Conservation (phyloP, 1,140 invertebrate genomes). For the Proctacanthus coquilletti region DNA sequence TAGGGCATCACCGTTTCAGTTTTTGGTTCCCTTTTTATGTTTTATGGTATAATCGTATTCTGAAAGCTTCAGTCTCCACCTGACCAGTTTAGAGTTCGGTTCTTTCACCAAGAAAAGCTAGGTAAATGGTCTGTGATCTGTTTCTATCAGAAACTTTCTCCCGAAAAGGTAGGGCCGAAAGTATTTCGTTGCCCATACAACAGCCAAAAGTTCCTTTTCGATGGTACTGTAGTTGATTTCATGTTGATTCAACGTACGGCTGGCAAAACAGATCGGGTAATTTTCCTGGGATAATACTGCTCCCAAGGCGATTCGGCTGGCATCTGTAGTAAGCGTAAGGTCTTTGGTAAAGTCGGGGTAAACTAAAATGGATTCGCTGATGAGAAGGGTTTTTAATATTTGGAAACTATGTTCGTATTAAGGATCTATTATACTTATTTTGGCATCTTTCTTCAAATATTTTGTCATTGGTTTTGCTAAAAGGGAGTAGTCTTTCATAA, state of each 20-base stretch:
- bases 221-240: conserved; percentile 29
- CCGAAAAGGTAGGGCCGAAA: conserved; percentile 34
- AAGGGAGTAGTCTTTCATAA: conserved; percentile 3
- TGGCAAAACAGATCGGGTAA: conserved; percentile 8
- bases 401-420: no score
- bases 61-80: conserved; percentile 31
- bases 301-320: conserved; percentile 7
- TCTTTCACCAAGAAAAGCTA: conserved; percentile 35
- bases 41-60: conserved; percentile 31
- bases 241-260: conserved; percentile 21
- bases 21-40: conserved; percentile 27
- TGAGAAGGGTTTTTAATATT: not conserved
- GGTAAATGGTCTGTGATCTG: conserved; percentile 34
- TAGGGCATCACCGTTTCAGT: conserved; percentile 22
- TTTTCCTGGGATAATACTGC: conserved; percentile 1
- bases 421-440: not conserved
- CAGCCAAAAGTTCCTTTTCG: conserved; percentile 28
- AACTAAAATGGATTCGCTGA: conserved; percentile 15
- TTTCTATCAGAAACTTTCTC: conserved; percentile 32
- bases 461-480: conserved; percentile 1
- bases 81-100: conserved; percentile 24
- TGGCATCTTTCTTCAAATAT: not conserved
- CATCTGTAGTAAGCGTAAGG: conserved; percentile 12
- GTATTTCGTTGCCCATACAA: conserved; percentile 26
- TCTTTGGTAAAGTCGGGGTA: conserved; percentile 15